phyloP scores from a whole-genome alignment of 2,888 invertebrate genomes.

The Pardosa pseudoannulata region DNA sequence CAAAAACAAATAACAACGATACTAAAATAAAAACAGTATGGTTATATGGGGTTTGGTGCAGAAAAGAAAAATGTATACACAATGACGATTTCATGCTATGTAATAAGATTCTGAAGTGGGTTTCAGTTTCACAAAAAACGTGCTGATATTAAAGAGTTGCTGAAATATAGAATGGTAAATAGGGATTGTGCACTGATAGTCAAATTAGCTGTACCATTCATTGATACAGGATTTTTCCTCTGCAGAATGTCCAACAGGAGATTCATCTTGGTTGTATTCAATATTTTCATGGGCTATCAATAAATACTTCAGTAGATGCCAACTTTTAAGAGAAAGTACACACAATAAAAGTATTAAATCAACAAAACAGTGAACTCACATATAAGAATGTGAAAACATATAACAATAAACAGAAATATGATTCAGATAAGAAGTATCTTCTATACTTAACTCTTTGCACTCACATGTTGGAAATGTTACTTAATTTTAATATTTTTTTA shows the following conservation, averaged over 20 bases:
- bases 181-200: not conserved
- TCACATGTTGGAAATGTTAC: too few species aligned
- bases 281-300: not conserved
- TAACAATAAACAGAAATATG: too few species aligned
- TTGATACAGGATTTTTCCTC: not conserved
- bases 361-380: too few species aligned
- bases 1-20: too few species aligned
- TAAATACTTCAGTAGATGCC: not conserved
- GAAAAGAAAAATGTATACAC: not conserved
- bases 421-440: too few species aligned
- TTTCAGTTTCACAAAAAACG: not conserved
- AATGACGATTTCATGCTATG: too few species aligned
- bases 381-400: too few species aligned
- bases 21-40: too few species aligned
- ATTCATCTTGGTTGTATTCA: not conserved
- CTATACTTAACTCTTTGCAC: too few species aligned
- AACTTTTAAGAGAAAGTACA: not conserved
- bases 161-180: not conserved
- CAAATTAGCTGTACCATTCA: conserved; percentile 6
- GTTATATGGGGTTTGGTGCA: not conserved
- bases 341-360: too few species aligned
- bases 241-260: not conserved
- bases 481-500: too few species aligned
- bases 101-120: too few species aligned
- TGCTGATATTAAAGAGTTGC: not conserved